Evolutionary conservation across 2,888 invertebrate species (phyloP), one percentile per base, ranked within the genome.

Genomic region (Ectobius pallidus): DNA sequence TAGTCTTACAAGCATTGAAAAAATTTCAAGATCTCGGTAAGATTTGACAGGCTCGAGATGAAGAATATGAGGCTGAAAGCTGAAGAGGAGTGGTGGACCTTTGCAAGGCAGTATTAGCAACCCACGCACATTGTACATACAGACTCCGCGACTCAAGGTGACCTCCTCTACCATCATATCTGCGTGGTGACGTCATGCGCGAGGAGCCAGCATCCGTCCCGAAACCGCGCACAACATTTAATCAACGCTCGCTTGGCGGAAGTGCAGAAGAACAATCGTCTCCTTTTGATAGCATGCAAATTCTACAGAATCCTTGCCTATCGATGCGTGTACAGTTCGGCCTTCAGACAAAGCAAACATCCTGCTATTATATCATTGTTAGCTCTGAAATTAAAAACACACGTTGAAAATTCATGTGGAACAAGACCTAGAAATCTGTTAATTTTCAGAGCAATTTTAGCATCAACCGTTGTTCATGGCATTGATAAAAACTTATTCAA

Each of bases 101-200:
- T 25, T 25, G 25, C 52, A 25, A 52, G 52, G 25, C 22, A 49
- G 9, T 9, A 52, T 52, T 3, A 52, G 32, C 27, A 58, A 30
- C 58, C 58, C 58, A 58, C 58, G 58, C 58, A 58, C 25, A n/a
- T n/a, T n/a, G n/a, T n/a, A n/a, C n/a, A n/a, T n/a, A n/a, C n/a
- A 11, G 58, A 30, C 27, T 30, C 27, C 2, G 58, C 58, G 22
- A 27, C 58, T 30, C 58, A 58, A 58, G 58, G 58, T 58, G 58
- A 58, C 58, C 58, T 58, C 32, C 30, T 58, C 58, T 58, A 55
- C 55, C 25, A 30, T 30, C 58, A 58, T 58, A 58, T 30, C 32
- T 58, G 25, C 27, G 27, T 30, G 30, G 30, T 58, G 58, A 58
- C 58, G 32, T 58, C 58, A 58, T 58, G 30, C 2, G 30, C n/a